Percentiles rank a stretch among this genome's conserved stretches.
Conservation (phyloP, 1,140 invertebrate genomes). For the Armadillidium nasatum region DNA sequence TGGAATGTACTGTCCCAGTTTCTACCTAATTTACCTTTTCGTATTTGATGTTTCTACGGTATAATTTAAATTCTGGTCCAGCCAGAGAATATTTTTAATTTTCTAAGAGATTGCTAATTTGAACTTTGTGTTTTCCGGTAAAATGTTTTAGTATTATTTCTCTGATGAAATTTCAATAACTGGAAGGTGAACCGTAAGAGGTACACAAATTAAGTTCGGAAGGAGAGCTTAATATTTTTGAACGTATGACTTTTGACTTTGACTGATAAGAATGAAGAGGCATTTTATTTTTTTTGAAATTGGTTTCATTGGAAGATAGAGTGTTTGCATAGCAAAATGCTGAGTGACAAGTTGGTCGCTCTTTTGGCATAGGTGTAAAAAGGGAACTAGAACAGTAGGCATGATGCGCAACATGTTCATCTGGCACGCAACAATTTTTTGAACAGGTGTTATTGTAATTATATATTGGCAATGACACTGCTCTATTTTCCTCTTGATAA, state of each 20-base stretch:
- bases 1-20: no score
- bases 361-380: background rate
- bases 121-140: no score
- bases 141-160: no score
- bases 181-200: background rate
- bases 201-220: background rate
- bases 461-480: no score
- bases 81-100: no score
- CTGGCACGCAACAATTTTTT: background rate
- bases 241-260: background rate
- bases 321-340: background rate
- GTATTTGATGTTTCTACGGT: no score
- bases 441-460: no score
- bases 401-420: background rate
- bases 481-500: no score
- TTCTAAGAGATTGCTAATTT: no score
- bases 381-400: background rate
- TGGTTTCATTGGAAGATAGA: background rate
- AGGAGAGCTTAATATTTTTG: background rate
- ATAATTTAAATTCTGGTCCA: no score
- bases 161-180: background rate
- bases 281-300: background rate
- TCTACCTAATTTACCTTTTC: no score
- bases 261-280: background rate
- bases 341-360: slow-evolving; percentile 2